These are phyloP conservation scores for Oreochromis aureus DNA, from an alignment of 2,113 vertebrate species.

Conservation along the genomic window DNA sequence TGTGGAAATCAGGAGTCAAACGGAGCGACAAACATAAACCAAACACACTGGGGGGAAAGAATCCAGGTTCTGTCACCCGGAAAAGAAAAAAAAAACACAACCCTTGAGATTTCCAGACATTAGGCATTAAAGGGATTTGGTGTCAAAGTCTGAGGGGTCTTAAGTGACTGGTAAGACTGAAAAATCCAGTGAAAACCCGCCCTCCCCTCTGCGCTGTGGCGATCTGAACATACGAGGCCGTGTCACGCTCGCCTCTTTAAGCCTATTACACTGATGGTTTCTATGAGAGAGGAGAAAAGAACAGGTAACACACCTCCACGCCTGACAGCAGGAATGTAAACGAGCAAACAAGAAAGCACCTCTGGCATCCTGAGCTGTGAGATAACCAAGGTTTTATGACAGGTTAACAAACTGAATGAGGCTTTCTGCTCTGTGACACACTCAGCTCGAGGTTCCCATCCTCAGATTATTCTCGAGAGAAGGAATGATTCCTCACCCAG, in stretches of 20 bases:
- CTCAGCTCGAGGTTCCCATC: neutral
- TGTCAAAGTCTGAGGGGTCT: slow-evolving; percentile 59
- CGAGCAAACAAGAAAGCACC: neutral
- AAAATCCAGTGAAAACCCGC: neutral
- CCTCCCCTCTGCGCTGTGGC: neutral
- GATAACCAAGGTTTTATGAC: neutral
- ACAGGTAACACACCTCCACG: neutral
- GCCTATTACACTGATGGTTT: slow-evolving; percentile 12
- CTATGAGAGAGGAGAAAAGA: neutral
- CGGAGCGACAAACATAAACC: neutral
- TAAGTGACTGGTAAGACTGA: slow-evolving; percentile 28
- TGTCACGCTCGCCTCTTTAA: neutral
- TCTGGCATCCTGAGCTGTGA: neutral
- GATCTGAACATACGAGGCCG: neutral
- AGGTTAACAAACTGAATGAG: neutral
- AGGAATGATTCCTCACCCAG: neutral
- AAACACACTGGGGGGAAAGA: neutral
- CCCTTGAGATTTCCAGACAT: slow-evolving; percentile 48
- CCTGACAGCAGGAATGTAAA: neutral
- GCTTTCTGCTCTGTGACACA: neutral
- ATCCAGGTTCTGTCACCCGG: neutral
- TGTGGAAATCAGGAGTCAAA: neutral
- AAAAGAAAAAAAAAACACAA: neutral
- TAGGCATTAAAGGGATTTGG: slow-evolving; percentile 64
- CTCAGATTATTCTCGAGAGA: neutral